These are phyloP conservation scores for Panthera tigris DNA, from an alignment of 2,113 vertebrate species.

Conservation along the genomic window DNA sequence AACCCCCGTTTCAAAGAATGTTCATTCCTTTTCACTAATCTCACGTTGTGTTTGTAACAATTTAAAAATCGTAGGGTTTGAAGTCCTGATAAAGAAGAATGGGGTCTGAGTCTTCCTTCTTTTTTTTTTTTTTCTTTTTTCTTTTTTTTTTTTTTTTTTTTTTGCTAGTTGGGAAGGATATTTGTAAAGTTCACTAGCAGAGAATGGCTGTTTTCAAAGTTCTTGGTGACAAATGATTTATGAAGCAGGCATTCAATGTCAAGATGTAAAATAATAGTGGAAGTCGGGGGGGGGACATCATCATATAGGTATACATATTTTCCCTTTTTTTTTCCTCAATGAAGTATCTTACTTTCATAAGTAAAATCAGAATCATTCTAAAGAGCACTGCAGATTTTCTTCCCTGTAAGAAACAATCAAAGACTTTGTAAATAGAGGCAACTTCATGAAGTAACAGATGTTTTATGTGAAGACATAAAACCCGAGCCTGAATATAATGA, in stretches of 20 bases:
- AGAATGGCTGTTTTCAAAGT: slow-evolving; percentile 60
- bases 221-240: slow-evolving; percentile 60
- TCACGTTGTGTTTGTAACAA: slow-evolving; percentile 72
- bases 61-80: slow-evolving; percentile 72
- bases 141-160: neutral
- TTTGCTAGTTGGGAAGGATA: neutral
- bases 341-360: slow-evolving; percentile 67
- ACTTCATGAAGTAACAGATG: slow-evolving; percentile 76
- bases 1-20: slow-evolving; percentile 52
- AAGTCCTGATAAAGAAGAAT: slow-evolving; percentile 74
- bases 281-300: neutral
- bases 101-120: neutral
- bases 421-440: slow-evolving; percentile 75
- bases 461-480: slow-evolving; percentile 72
- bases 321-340: slow-evolving; percentile 37
- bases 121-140: neutral
- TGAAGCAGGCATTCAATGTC: slow-evolving; percentile 64
- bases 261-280: slow-evolving; percentile 62
- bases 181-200: slow-evolving; percentile 29
- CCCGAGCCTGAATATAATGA: slow-evolving; percentile 63
- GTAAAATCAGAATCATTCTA: slow-evolving; percentile 71
- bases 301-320: neutral
- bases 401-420: slow-evolving; percentile 65
- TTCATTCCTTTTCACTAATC: slow-evolving; percentile 59
- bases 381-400: slow-evolving; percentile 55